phyloP scores from a whole-genome alignment of 2,888 invertebrate genomes.

The Elysia crispata region DNA sequence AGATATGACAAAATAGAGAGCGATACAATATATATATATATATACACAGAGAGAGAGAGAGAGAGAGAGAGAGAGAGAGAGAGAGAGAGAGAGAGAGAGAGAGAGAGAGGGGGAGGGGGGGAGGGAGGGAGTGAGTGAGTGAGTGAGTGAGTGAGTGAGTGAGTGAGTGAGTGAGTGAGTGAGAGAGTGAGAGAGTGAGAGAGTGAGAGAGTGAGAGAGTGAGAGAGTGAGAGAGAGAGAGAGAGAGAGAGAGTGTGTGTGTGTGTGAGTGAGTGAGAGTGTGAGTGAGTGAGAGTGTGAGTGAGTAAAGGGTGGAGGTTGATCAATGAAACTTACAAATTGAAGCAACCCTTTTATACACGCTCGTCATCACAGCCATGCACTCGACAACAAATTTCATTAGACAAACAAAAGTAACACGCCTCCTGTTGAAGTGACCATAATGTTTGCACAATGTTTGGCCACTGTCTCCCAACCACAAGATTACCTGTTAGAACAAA shows the following conservation, averaged over 20 bases:
- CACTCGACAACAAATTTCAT: background rate
- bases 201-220: background rate
- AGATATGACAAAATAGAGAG: background rate
- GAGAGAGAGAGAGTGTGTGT: conserved; percentile 9
- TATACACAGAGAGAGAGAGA: too few species aligned
- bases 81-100: background rate
- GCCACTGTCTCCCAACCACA: too few species aligned
- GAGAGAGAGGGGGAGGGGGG: background rate
- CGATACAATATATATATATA: too few species aligned
- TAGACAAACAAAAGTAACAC: too few species aligned
- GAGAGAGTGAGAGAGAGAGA: background rate
- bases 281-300: background rate
- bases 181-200: background rate
- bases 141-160: background rate
- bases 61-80: conserved; percentile 2
- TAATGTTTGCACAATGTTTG: too few species aligned
- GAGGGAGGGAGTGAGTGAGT: too few species aligned
- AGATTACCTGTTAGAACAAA: too few species aligned
- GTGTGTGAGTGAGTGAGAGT: conserved; percentile 12
- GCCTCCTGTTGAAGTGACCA: too few species aligned
- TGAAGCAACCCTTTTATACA: too few species aligned
- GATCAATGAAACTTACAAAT: background rate
- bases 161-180: conserved; percentile 17
- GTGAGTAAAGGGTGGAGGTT: background rate
- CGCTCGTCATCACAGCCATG: too few species aligned